Evolutionary conservation across 2,888 invertebrate genomes (phyloP).

Genomic region (Sinopyrophorus schimmeli): DNA sequence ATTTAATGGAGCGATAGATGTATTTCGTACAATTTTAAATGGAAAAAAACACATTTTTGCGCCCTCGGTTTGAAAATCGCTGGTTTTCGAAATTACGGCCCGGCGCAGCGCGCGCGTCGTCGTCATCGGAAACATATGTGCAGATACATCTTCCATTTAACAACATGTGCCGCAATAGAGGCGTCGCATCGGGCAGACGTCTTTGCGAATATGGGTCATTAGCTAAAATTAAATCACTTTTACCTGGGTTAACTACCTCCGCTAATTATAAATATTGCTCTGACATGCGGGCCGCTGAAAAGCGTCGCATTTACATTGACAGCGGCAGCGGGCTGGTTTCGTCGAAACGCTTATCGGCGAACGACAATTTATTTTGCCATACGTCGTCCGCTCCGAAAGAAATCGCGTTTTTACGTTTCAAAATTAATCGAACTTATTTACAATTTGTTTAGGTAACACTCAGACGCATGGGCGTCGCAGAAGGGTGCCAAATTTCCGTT

Average conservation of each 20-base stretch:
- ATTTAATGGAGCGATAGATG: too few relatives aligned
- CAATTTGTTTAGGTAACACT: too few relatives aligned
- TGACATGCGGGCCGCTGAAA: slow-evolving; percentile 38
- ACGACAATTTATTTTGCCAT: too few relatives aligned
- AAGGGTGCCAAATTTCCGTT: too few relatives aligned
- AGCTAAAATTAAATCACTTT: slow-evolving; percentile 54
- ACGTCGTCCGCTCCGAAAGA: too few relatives aligned
- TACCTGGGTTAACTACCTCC: slow-evolving; percentile 55
- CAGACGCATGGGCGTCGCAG: too few relatives aligned
- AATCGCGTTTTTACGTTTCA: too few relatives aligned
- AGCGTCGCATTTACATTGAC: slow-evolving; percentile 31
- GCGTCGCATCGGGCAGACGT: slow-evolving; percentile 33
- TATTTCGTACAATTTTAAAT: background rate
- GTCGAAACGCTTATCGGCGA: too few relatives aligned
- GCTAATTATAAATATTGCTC: slow-evolving; percentile 46
- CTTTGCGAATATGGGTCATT: slow-evolving; percentile 51
- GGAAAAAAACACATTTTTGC: background rate
- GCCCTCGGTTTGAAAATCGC: background rate
- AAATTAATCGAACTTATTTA: too few relatives aligned
- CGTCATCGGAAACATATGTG: slow-evolving; percentile 20
- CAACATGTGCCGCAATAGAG: slow-evolving; percentile 24
- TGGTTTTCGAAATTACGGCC: slow-evolving; percentile 3
- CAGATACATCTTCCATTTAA: slow-evolving; percentile 25
- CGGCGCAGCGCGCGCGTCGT: slow-evolving; percentile 5
- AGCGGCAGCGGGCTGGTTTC: slow-evolving; percentile 11